Conservation (phyloP, 2,888 invertebrate genomes). For the Drosophila rellima region DNA sequence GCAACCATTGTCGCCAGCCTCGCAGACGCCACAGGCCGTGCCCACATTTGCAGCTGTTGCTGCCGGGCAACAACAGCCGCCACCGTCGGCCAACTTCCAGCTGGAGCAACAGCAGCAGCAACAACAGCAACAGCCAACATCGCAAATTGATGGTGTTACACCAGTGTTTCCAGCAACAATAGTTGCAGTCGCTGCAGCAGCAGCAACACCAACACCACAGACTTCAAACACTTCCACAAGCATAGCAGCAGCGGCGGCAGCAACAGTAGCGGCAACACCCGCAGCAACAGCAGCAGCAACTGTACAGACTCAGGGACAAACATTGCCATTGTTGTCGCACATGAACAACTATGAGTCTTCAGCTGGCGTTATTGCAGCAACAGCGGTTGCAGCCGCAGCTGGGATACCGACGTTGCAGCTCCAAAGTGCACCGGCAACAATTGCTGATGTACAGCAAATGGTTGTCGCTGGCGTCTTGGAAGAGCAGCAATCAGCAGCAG, state of each 20-base stretch:
- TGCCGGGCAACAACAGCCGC: slow-evolving; percentile 58
- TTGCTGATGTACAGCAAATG: slow-evolving; percentile 79
- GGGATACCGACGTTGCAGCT: slow-evolving; percentile 52
- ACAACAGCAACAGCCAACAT: slow-evolving; percentile 72
- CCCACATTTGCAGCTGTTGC: slow-evolving; percentile 77
- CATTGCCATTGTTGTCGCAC: slow-evolving; percentile 82
- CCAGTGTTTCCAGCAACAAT: slow-evolving; percentile 39
- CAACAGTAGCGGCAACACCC: slow-evolving; percentile 43
- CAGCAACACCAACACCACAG: slow-evolving; percentile 78
- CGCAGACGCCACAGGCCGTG: slow-evolving; percentile 60
- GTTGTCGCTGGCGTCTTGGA: slow-evolving; percentile 50
- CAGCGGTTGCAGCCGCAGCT: slow-evolving; percentile 44
- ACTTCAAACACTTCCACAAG: slow-evolving; percentile 80
- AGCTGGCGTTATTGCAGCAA: slow-evolving; percentile 29
- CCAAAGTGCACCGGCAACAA: slow-evolving; percentile 83
- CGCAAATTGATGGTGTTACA: slow-evolving; percentile 82
- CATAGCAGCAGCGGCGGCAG: slow-evolving; percentile 49
- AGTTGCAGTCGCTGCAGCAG: slow-evolving; percentile 57
- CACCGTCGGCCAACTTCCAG: slow-evolving; percentile 65
- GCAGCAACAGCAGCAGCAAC: slow-evolving; percentile 41
- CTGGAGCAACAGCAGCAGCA: slow-evolving; percentile 61
- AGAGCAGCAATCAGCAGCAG: slow-evolving; percentile 39
- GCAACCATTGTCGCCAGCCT: slow-evolving; percentile 72
- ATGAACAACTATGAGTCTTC: slow-evolving; percentile 75
- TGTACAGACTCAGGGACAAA: slow-evolving; percentile 80